Evolutionary conservation across 2,113 vertebrate species (phyloP).

Genomic region (Carlito syrichta): DNA sequence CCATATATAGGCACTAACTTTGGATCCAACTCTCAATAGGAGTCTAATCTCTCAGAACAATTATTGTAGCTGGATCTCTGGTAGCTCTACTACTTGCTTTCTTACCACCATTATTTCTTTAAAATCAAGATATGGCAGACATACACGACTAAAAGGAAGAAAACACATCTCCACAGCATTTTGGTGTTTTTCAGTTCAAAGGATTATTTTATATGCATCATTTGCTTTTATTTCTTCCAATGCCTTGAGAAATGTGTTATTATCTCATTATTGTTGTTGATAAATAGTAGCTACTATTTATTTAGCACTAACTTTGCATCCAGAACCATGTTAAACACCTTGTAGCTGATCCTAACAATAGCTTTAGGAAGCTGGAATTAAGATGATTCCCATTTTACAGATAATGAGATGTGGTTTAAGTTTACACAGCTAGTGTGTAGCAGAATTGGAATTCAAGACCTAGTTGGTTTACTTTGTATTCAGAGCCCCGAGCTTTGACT

Average conservation of each 20-base stretch:
- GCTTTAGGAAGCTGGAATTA: background rate
- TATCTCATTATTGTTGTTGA: conserved; percentile 27
- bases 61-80: background rate
- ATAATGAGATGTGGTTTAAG: background rate
- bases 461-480: background rate
- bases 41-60: conserved; percentile 13
- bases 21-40: background rate
- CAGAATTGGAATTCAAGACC: background rate
- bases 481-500: background rate
- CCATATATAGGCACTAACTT: background rate
- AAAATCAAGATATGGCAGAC: background rate
- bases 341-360: background rate
- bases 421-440: background rate
- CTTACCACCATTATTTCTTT: background rate
- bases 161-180: background rate
- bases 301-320: conserved; percentile 14
- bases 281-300: conserved; percentile 24
- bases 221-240: conserved; percentile 41
- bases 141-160: background rate
- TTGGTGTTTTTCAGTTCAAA: conserved; percentile 18
- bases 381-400: conserved; percentile 34
- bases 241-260: conserved; percentile 16
- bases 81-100: background rate
- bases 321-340: background rate
- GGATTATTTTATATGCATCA: background rate